Evolutionary conservation across 2,113 vertebrate species (phyloP).

Genomic region (Zosterops borbonicus): DNA sequence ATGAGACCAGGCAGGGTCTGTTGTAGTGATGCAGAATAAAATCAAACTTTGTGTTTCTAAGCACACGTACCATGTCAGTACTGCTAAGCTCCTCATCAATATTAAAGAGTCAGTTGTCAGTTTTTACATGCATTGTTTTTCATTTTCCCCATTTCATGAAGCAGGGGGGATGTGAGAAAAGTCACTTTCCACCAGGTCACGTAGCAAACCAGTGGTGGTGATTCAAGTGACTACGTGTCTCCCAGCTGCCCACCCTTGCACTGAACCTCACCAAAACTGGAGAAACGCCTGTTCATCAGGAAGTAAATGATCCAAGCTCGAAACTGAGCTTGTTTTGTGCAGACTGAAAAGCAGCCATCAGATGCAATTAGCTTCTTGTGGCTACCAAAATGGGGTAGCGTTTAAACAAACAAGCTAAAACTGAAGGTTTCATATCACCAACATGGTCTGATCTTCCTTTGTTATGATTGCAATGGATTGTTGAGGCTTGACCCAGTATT

Average conservation of each 20-base stretch:
- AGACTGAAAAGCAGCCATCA: not conserved
- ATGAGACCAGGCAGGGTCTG: not conserved
- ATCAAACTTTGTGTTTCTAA: not conserved
- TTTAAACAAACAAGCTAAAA: not conserved
- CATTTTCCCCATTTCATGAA: not conserved
- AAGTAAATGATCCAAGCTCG: not conserved
- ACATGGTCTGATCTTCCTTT: not conserved
- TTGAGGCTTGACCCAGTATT: not conserved
- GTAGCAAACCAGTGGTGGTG: not conserved
- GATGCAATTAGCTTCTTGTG: not conserved
- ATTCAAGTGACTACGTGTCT: not conserved
- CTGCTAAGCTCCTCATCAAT: constrained; percentile 14
- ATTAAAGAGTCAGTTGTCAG: constrained; percentile 6
- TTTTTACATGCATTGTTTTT: not conserved
- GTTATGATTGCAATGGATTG: not conserved
- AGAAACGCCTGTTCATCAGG: fast-evolving
- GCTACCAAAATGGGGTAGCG: not conserved
- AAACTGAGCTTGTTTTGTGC: not conserved
- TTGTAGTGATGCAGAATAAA: not conserved
- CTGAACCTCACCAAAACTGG: not conserved
- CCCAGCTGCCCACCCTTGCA: not conserved
- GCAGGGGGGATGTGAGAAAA: not conserved
- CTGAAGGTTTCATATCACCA: not conserved
- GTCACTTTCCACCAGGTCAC: not conserved
- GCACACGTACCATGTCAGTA: not conserved